Evolutionary conservation across 2,888 invertebrate genomes (phyloP), one percentile per base, ranked within the genome.

Genomic region (Cephus pygmeus): DNA sequence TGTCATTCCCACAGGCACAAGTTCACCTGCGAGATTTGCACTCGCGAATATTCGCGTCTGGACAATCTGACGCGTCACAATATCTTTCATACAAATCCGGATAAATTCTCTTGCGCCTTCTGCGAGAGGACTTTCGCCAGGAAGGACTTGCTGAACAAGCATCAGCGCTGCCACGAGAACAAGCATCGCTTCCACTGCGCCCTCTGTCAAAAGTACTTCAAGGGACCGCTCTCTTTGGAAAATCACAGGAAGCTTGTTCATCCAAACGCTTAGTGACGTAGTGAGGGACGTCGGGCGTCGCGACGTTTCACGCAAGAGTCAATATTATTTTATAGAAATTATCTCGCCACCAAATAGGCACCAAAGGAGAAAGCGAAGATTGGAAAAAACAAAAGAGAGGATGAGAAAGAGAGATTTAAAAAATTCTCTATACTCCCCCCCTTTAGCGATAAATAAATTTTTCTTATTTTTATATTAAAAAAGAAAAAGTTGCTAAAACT

Each of bases 51-150:
- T 80, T 90, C 91, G 40, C 83, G 91, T 31, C 78, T 88, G 77
- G 90, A 91, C 80, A 91, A 91, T 80, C 76, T 91, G 35, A 87
- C 90, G 36, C 87, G 91, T 34, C 91, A 91, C 82, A 90, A 87
- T 75, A 86, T 85, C 4, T 88, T 89, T 75, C 91, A 90, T 80
- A 89, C 89, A 73, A 91, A 91, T 81, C 91, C 90, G 1, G 85
- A 88, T 78, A 91, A 90, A 80, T 91, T 88, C 78, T 83, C 88
- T 0, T 91, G 91, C 79, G 84, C 84, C 40, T 86, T 81, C 33
- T 91, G 91, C 84, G 88, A 89, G 73, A 86, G 88, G 33, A 89
- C 89, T 1, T 91, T 91, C 56, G 86, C 89, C 9, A 85, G 91
- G 6, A 90, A 90, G 76, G 91, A 91, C 78, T 80, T 90, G 69